phyloP scores from a whole-genome alignment of 2,797 vertebrate species.

The Thamnophis elegans region DNA sequence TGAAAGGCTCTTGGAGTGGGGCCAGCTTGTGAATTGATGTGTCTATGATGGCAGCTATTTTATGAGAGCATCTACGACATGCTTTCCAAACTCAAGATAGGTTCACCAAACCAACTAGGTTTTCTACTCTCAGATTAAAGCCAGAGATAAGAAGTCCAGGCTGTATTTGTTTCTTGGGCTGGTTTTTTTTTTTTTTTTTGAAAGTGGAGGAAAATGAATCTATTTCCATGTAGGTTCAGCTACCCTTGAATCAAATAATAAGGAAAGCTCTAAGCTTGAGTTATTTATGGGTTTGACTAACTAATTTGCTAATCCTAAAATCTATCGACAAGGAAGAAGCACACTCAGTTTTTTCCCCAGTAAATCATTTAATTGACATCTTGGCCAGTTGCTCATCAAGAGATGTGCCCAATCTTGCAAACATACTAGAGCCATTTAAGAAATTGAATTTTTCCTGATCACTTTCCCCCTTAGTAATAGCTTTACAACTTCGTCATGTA shows the following conservation, averaged over 20 bases:
- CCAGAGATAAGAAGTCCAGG: background rate
- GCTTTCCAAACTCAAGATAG: background rate
- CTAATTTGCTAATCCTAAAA: background rate
- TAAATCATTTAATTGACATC: conserved; percentile 1
- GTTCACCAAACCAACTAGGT: background rate
- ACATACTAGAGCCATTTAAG: conserved; percentile 3
- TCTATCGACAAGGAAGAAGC: background rate
- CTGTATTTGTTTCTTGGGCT: background rate
- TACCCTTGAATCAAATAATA: background rate
- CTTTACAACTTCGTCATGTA: conserved; percentile 31
- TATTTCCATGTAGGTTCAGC: background rate
- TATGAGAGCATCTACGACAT: background rate
- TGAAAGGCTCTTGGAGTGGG: no score
- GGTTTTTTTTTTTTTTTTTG: background rate
- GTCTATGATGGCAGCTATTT: background rate
- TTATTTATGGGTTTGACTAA: conserved; percentile 6
- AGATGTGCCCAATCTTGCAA: background rate
- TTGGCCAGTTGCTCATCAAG: background rate
- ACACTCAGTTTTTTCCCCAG: background rate
- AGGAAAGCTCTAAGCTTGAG: background rate
- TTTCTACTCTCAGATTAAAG: background rate
- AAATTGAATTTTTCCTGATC: conserved; percentile 24
- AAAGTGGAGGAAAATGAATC: background rate
- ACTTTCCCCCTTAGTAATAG: background rate
- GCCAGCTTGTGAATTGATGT: background rate